Evolutionary conservation across 2,113 vertebrate species (phyloP), one percentile per base, ranked within the genome.

Genomic region (Dryoscopus gambensis): DNA sequence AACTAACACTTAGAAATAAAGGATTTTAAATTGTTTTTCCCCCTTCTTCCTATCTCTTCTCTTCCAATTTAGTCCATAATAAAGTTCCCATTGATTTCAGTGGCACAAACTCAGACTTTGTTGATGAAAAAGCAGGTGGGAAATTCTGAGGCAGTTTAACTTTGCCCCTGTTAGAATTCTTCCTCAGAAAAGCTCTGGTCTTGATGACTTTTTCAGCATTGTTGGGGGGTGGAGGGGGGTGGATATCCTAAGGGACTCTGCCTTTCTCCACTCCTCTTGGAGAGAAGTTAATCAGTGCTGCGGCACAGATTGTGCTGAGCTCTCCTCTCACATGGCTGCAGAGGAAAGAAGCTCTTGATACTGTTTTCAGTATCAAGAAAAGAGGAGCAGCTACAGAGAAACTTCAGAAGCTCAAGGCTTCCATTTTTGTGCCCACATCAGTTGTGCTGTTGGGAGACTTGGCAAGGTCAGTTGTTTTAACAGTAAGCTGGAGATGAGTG

Each of bases 401-500:
- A 55, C 63, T 79, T 79, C 52, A 33, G 64, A 53, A 64, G 56
- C 23, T 82, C 23, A 10, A 82, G 18, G 74, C 10, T 84, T 63
- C 25, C 0, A 0, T 39, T 71, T 68, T 35, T 57, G 50, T 3
- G 1, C 40, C 33, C 31, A 15, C 67, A 84, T 6, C 24, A 63
- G 2, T 68, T 22, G 7, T 50, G 56, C 56, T 33, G 6, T 56
- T 89, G 52, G 57, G 60, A 84, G 62, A 31, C 42, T 59, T 68
- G 37, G 35, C 69, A 78, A 52, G 39, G 50, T 78, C 9, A 55
- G 25, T 64, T 79, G 23, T 81, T 93, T 39, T 33, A 86, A 27
- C 28, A n/a, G 28, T 46, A 64, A 79, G 42, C 30, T 84, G 74
- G 56, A 55, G 42, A 40, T 46, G 46, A 47, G 7, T 2, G 0